Evolutionary conservation across 2,113 vertebrate genomes (phyloP).

Genomic region (Macrotis lagotis): DNA sequence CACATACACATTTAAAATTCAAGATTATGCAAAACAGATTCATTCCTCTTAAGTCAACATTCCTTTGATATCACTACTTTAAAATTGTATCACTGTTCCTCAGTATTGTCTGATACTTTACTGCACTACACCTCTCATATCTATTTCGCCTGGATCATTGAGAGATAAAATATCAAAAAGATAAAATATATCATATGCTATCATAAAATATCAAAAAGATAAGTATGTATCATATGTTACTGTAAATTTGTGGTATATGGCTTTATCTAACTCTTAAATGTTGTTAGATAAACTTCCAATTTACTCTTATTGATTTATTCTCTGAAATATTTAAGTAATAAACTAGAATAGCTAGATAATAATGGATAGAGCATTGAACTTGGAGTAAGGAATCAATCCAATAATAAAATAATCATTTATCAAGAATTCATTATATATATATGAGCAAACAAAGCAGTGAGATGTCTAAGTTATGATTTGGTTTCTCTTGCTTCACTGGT

Average conservation of each 20-base stretch:
- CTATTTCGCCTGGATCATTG: neutral
- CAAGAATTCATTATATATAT: neutral
- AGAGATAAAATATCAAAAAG: neutral
- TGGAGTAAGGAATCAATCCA: neutral
- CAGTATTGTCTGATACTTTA: neutral
- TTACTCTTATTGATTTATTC: neutral
- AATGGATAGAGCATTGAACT: neutral
- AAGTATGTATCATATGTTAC: neutral
- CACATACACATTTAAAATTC: neutral
- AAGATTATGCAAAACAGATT: neutral
- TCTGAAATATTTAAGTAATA: neutral
- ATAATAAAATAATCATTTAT: neutral
- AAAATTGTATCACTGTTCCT: neutral
- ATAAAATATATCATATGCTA: neutral
- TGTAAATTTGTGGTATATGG: neutral
- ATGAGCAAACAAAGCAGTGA: neutral
- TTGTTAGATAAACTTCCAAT: neutral
- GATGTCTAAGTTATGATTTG: neutral
- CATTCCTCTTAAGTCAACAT: neutral
- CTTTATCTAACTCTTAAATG: neutral
- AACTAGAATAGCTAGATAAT: neutral
- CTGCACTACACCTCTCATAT: neutral
- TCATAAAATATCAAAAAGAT: too few species aligned
- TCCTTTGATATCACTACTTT: neutral
- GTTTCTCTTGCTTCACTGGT: neutral